A percentile compares a stretch with the other conserved stretches of the same genome.
phyloP scores from a whole-genome alignment of 2,113 vertebrate species.

The Aix galericulata region DNA sequence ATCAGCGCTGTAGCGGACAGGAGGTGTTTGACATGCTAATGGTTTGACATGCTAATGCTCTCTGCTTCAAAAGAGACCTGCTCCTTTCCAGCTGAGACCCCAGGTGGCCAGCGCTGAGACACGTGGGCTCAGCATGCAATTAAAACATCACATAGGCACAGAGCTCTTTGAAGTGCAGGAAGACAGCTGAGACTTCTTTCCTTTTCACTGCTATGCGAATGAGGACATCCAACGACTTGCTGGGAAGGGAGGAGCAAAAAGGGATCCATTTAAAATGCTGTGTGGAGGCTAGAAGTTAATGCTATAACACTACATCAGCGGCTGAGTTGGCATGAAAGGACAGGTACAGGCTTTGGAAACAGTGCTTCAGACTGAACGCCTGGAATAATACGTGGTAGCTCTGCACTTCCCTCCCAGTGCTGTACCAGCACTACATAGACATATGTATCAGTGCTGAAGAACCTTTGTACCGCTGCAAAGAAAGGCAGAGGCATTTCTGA shows the following conservation, averaged over 20 bases:
- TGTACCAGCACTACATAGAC: not conserved
- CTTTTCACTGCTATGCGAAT: rapidly evolving
- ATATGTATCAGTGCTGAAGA: not conserved
- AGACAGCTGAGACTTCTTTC: not conserved
- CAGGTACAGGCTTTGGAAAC: not conserved
- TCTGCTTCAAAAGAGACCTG: not conserved
- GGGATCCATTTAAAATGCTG: not conserved
- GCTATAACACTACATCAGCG: not conserved
- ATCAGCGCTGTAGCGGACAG: not conserved
- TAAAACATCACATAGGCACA: not conserved
- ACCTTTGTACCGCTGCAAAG: not conserved
- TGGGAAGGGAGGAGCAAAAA: not conserved
- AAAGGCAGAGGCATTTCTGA: not conserved
- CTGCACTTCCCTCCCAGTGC: not conserved
- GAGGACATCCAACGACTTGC: not conserved
- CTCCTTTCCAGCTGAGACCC: not conserved
- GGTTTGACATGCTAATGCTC: not conserved
- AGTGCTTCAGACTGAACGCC: not conserved
- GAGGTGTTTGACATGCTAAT: not conserved
- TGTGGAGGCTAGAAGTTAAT: not conserved
- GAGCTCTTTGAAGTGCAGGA: not conserved
- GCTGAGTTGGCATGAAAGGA: not conserved
- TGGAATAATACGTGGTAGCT: not conserved
- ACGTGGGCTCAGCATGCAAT: not conserved
- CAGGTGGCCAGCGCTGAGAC: not conserved